phyloP scores from a whole-genome alignment of 2,797 vertebrate species.

The Orientallactaga sibirica region DNA sequence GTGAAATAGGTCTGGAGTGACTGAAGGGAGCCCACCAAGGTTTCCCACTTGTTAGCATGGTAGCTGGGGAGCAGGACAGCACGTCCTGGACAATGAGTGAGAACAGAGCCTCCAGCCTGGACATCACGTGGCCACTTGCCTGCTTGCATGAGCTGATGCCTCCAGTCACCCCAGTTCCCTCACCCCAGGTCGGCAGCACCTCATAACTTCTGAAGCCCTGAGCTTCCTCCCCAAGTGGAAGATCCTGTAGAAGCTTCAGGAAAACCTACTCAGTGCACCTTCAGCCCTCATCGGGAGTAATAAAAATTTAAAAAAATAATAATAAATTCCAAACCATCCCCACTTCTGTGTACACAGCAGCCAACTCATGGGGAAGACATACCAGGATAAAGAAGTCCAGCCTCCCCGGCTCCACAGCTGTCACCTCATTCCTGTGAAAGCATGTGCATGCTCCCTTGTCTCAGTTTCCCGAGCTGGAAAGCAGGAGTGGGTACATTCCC shows the following conservation, averaged over 20 bases:
- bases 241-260: background rate
- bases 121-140: background rate
- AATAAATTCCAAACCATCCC: too few relatives aligned
- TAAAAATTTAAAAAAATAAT: too few relatives aligned
- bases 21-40: too few relatives aligned
- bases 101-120: too few relatives aligned
- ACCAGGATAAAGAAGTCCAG: too few relatives aligned
- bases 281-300: background rate
- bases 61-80: too few relatives aligned
- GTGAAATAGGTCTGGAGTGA: too few relatives aligned
- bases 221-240: too few relatives aligned
- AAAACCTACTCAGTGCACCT: rapidly evolving
- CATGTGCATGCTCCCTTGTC: rapidly evolving
- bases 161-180: background rate
- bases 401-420: too few relatives aligned
- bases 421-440: background rate
- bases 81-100: too few relatives aligned
- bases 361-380: too few relatives aligned
- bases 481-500: background rate
- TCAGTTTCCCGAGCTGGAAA: rapidly evolving
- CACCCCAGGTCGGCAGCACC: background rate
- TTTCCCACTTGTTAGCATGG: too few relatives aligned
- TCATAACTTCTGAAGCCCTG: background rate
- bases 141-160: background rate
- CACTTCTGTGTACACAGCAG: background rate